A percentile compares a stretch with the other conserved stretches of the same genome.
Conservation (phyloP, 2,888 invertebrate genomes). For the Aporophyla nigra region DNA sequence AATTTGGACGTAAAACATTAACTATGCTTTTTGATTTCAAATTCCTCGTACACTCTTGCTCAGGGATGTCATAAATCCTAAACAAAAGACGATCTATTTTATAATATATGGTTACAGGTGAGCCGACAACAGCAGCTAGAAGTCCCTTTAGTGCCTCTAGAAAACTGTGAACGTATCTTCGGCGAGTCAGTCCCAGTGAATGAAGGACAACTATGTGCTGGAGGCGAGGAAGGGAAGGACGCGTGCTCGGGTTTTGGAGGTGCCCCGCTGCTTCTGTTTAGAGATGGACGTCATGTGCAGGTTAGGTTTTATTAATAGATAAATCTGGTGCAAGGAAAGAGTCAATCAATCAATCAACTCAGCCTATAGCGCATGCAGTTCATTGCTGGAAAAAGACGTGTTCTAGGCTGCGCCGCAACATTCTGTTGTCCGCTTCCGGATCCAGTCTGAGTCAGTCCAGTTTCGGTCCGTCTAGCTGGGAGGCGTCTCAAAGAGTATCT, state of each 20-base stretch:
- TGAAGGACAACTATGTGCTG: constrained; percentile 93
- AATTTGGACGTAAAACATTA: not conserved
- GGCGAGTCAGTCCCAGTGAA: constrained; percentile 92
- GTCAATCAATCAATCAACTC: not conserved
- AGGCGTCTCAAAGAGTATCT: not conserved
- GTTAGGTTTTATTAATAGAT: constrained; percentile 78
- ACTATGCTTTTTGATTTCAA: not conserved
- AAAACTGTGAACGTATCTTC: constrained; percentile 93
- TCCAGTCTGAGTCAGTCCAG: no score
- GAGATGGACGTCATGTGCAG: constrained; percentile 92
- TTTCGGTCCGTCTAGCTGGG: not conserved
- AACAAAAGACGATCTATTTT: not conserved
- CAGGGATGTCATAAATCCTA: not conserved
- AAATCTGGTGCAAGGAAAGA: not conserved
- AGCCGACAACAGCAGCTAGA: constrained; percentile 92
- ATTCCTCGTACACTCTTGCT: no score
- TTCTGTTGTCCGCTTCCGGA: no score
- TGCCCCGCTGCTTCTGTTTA: constrained; percentile 92
- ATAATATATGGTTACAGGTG: constrained; percentile 75
- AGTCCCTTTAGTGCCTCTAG: constrained; percentile 92
- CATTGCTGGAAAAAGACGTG: not conserved
- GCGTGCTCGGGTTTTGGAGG: constrained; percentile 96
- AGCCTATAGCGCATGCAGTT: not conserved
- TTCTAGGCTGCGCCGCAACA: not conserved
- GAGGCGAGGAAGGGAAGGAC: constrained; percentile 93